Base-by-base conservation (phyloP, 2,888 invertebrate species). In the Dynastes hyllus region DNA sequence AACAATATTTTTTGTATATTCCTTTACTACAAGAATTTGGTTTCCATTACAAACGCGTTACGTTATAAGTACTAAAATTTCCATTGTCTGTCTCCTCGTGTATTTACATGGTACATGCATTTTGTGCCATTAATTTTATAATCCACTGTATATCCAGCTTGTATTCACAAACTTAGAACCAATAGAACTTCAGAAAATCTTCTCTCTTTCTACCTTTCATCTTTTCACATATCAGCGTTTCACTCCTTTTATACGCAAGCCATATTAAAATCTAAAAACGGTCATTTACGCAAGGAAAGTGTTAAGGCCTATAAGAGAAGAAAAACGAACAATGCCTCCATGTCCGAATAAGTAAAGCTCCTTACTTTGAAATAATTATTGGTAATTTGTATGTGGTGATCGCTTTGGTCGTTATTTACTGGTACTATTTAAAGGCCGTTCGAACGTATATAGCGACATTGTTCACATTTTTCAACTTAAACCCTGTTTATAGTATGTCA, bases 291-390 rank as follows among this genome's bases (percentile, higher is more conserved):
- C 69, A 69, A 50, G 11, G 69, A 69, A 69, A 69, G 69, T 69
- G 69, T 69, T 69, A 69, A 69, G 45, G 69, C 51, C 45, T 69
- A 69, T 69, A 69, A 50, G 69, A 50, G 61, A 61, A 69, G 69
- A 69, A 69, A 69, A 69, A 69, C 69, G 51, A 69, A 69, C 69
- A 69, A 69, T 69, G 50, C 69, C 16, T 61, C 61, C 29, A 69
- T 69, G 50, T 22, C 71, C 71, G 55, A 71, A 71, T 71, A 71
- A 55, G 71, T 71, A 55, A 71, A 71, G 37, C 71, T 71, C 71
- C 71, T 71, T 71, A 71, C 71, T 40, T 53, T 58, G 71, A 71
- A 71, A 71, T 71, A 71, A 71, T 71, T 71, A 71, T 37, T 22
- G 55, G 71, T 71, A 71, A 71, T 71, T 71, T 71, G 71, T 71